A percentile compares a stretch with the other conserved stretches of the same genome.
Conservation (phyloP, 2,797 vertebrate genomes). For the Chaenodraco wilsoni region DNA sequence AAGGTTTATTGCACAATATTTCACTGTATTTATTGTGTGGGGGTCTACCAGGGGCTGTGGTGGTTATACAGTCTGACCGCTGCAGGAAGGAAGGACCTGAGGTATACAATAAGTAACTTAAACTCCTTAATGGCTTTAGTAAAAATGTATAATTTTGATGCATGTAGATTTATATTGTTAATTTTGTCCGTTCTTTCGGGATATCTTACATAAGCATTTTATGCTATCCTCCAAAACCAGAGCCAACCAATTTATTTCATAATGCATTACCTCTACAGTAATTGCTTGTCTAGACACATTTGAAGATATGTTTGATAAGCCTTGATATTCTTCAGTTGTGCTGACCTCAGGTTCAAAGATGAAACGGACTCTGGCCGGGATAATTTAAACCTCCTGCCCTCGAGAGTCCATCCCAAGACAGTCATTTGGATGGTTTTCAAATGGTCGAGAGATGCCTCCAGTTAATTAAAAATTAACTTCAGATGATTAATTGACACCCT, state of each 20-base stretch:
- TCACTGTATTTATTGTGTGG: too few relatives aligned
- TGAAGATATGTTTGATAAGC: constrained; percentile 21
- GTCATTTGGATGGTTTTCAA: constrained; percentile 77
- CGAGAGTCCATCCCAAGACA: constrained; percentile 67
- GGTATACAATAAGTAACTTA: too few relatives aligned
- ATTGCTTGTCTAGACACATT: constrained; percentile 40
- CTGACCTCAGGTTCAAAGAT: constrained; percentile 70
- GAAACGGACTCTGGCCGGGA: constrained; percentile 55
- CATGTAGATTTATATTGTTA: constrained; percentile 9
- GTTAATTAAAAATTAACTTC: constrained; percentile 78
- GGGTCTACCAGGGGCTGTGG: too few relatives aligned
- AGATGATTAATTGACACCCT: constrained; percentile 75
- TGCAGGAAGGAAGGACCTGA: too few relatives aligned
- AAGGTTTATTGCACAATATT: too few relatives aligned
- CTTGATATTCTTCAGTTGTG: constrained; percentile 47
- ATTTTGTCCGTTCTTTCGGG: constrained; percentile 9
- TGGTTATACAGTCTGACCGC: too few relatives aligned
- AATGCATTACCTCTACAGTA: constrained; percentile 33
- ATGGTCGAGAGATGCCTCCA: constrained; percentile 56
- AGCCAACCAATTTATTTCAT: constrained; percentile 38
- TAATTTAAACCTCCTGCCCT: constrained; percentile 58
- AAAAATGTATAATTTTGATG: constrained; percentile 12
- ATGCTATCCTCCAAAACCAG: constrained; percentile 29
- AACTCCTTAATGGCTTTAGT: constrained; percentile 1
- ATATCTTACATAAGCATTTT: constrained; percentile 11